A percentile compares a stretch with the other conserved stretches of the same genome.
Evolutionary conservation across 2,888 invertebrate species (phyloP).

Genomic region (Macrosiphum euphorbiae): DNA sequence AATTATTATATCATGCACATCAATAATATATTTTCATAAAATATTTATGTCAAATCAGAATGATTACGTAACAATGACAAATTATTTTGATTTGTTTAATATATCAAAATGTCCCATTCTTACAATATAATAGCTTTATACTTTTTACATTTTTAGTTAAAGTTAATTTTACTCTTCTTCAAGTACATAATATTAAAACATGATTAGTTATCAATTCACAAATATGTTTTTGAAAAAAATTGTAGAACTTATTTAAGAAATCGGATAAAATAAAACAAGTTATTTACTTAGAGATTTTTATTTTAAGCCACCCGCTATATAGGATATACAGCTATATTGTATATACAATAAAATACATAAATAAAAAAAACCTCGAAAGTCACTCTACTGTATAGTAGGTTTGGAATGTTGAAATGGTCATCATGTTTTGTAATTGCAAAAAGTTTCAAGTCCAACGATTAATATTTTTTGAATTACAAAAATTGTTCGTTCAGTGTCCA

Average conservation of each 20-base stretch:
- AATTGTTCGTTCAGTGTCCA: too few species aligned
- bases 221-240: neutral
- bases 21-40: constrained; percentile 20
- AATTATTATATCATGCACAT: neutral
- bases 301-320: neutral
- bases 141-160: neutral
- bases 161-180: neutral
- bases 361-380: neutral
- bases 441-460: too few species aligned
- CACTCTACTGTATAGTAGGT: neutral
- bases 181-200: neutral
- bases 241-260: neutral
- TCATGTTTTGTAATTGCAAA: too few species aligned
- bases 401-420: neutral
- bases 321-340: too few species aligned
- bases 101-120: neutral
- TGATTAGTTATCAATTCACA: neutral
- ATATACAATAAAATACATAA: neutral
- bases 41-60: constrained; percentile 17
- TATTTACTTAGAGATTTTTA: neutral
- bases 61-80: neutral
- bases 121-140: neutral
- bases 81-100: neutral
- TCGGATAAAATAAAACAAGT: neutral
- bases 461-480: too few species aligned